Evolutionary conservation across 2,797 vertebrate genomes (phyloP), one percentile per base, ranked within the genome.

Genomic region (Manis javanica): DNA sequence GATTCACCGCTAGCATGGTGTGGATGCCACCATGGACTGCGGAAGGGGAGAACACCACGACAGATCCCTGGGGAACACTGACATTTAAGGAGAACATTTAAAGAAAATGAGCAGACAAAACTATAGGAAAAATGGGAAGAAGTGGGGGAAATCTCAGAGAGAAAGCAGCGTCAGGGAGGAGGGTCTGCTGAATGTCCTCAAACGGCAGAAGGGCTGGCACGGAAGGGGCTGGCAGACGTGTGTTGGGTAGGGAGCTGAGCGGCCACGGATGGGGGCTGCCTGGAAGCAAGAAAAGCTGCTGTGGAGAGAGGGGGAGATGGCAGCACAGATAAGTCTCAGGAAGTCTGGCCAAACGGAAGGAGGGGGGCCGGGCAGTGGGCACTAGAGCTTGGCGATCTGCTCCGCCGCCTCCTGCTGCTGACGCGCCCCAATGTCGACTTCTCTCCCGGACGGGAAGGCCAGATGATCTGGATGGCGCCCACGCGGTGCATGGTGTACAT

Each of bases 391-490:
- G 83, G 15, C 2, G 39, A 37, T 9, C 2, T 10, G 37, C 3
- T 29, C 2, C n/a, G 9, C 34, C 29, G 3, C 24, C 10, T 31
- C 23, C 13, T 10, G 19, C 4, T 3, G n/a, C 85, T 55, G 59
- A 77, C 6, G 0, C 5, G 31, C 24, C 59, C 0, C 37, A 4
- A 21, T n/a, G 39, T 31, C 12, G 10, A 0, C 87, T 61, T 96
- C 55, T 79, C 49, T 37, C 55, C 19, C 8, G 31, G 24, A 37
- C 29, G 34, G 64, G 57, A 96, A 99, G 99, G 98, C 74, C 98
- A 99, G 97, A 99, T 99, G 98, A 90, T 99, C 95, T 99, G 98
- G 99, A 99, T 99, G 98, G 98, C 98, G 46, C 97, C 98, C 3
- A 72, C 98, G 12, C 89, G 89, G 29, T 98, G 98, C 84, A 98